Evolutionary conservation across 2,797 vertebrate genomes (phyloP), one percentile per base, ranked within the genome.

Genomic region (Hipposideros larvatus): DNA sequence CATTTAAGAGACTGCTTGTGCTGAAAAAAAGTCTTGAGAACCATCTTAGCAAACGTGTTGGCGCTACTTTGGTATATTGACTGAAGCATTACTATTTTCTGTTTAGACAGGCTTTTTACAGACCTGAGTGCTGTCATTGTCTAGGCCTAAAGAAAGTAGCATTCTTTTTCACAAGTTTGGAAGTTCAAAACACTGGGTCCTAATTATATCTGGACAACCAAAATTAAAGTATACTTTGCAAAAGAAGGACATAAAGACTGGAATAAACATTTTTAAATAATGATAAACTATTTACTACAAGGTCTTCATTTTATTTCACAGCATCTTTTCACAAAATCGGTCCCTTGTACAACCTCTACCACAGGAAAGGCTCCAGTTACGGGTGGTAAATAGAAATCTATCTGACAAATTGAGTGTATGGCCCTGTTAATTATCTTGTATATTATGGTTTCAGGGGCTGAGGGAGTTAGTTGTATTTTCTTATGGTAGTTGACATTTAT

Each of bases 181-280:
- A 59, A 84, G 4, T 43, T 82, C 77, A 70, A 82, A 92, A 73
- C 19, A 21, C 43, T 59, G 13, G 11, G 11, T 90, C 90, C 53
- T 87, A 87, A 92, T 92, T 92, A 79, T 34, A 65, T 59, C 37
- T 57, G 7, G 22, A 63, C 19, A 80, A 61, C 34, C 83, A 46
- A 95, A 97, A 87, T 22, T 89, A 94, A 80, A 84, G 7, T 70
- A 10, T 51, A 37, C 7, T 70, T 94, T 82, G n/a, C 73, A 94
- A 97, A 90, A 43, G 31, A 88, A 87, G 94, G 41, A 86, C 43
- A 11, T 28, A n/a, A 75, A 87, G n/a, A 24, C 37, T 26, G 70
- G 34, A 80, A 63, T 89, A 79, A 94, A 73, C 11, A 61, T 51
- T 90, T 37, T 93, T 94, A 93, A 94, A 71, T 84, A 92, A 59